Evolutionary conservation across 2,797 vertebrate genomes (phyloP).

Genomic region (Cercopithecus diana): DNA sequence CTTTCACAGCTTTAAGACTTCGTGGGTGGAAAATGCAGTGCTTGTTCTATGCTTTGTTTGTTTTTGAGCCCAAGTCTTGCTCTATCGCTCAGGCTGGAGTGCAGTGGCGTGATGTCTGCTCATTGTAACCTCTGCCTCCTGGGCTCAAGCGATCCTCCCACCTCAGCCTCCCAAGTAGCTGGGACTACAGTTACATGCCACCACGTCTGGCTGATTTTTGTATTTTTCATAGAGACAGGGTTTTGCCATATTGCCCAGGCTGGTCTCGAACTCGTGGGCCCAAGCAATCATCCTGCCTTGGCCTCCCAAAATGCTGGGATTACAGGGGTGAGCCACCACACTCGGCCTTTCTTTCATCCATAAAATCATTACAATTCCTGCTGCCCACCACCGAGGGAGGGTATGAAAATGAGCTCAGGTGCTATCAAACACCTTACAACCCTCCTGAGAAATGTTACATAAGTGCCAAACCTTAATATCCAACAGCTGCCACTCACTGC

Average conservation of each 20-base stretch:
- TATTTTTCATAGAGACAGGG: neutral
- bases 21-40: neutral
- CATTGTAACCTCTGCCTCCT: neutral
- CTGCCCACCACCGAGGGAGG: neutral
- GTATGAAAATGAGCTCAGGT: slow-evolving; percentile 16
- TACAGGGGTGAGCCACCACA: neutral
- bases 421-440: neutral
- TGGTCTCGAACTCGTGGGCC: neutral
- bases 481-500: neutral
- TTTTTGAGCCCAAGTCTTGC: neutral
- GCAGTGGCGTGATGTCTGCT: neutral
- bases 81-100: neutral
- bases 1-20: neutral
- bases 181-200: neutral
- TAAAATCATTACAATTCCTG: slow-evolving; percentile 17
- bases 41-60: neutral
- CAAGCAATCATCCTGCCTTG: neutral
- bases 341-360: neutral
- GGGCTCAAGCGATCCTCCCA: neutral
- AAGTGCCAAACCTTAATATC: neutral
- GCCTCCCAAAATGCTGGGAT: neutral
- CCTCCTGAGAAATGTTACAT: slow-evolving; percentile 22
- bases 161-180: neutral
- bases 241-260: neutral
- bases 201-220: neutral